Evolutionary conservation across 2,888 invertebrate species (phyloP), one percentile per base, ranked within the genome.

Genomic region (Drosophila suboccidentalis): DNA sequence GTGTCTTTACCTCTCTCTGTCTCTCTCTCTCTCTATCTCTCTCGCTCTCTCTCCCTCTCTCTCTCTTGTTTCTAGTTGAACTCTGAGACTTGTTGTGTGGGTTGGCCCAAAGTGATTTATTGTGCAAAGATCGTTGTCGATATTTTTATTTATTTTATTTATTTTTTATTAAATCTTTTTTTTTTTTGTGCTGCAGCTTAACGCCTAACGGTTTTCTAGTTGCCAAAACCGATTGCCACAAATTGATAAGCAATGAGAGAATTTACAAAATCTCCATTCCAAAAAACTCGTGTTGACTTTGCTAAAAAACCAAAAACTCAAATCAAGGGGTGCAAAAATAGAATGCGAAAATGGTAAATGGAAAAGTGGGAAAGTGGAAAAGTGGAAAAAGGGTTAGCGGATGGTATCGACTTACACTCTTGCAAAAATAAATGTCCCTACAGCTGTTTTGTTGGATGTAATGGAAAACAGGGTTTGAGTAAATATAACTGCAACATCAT

Each of bases 391-490:
- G 83, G 83, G 87, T 88, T 88, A 50, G 10, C 8, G 19, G 39
- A 65, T 88, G 39, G 65, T 88, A 80, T 83, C 89, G 63, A 62
- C 71, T 83, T 83, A 88, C 83, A 71, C 15, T 44, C 26, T 29
- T 36, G 39, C 51, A 29, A 49, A 26, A 26, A 26, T 5, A 26
- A 41, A 9, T 49, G 54, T 43, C 57, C 54, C 36, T 51, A 51
- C 86, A 88, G 78, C 80, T 89, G 86, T 89, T 77, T 80, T 82
- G 79, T 75, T 75, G 58, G 19, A 11, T 8, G 34, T 36, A 36
- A 36, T 50, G 8, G 34, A 34, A 50, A 66, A 71, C 70, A 44
- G 73, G 89, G 87, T 67, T 81, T 80, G 74, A 84, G 81, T 74
- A 76, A 82, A 71, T 73, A 75, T 38, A 74, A 66, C 65, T 41